Evolutionary conservation across 2,888 invertebrate species (phyloP).

Genomic region (Tolmerus cingulatus): DNA sequence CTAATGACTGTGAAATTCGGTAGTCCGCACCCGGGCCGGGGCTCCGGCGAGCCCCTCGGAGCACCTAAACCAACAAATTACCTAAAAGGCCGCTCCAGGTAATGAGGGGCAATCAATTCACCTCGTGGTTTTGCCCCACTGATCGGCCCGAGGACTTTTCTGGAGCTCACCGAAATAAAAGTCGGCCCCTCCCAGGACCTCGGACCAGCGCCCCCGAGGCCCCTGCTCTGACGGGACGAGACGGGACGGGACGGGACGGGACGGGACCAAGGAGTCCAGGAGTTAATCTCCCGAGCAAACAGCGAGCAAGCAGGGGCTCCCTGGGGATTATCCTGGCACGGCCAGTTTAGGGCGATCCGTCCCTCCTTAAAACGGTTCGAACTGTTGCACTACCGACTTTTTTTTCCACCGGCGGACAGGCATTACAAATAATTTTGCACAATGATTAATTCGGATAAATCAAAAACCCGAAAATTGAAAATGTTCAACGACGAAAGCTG

Average conservation of each 20-base stretch:
- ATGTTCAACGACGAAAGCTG: neutral
- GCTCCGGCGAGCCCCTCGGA: neutral
- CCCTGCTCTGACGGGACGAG: no score
- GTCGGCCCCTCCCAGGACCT: no score
- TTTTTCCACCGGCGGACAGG: neutral
- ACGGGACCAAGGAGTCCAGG: neutral
- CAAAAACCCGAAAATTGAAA: neutral
- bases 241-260: no score
- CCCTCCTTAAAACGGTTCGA: neutral
- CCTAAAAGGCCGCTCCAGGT: slow-evolving; percentile 7
- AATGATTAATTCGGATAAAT: slow-evolving; percentile 35
- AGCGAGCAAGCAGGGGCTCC: slow-evolving; percentile 2
- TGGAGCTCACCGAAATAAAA: neutral
- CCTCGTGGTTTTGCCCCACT: neutral
- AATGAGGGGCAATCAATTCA: slow-evolving; percentile 27
- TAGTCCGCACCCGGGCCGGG: slow-evolving; percentile 3
- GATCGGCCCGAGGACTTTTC: neutral
- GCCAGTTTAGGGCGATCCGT: neutral
- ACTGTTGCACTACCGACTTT: neutral
- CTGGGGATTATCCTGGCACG: neutral
- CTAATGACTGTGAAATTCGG: slow-evolving; percentile 15
- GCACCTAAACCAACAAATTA: slow-evolving; percentile 9
- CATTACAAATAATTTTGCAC: neutral
- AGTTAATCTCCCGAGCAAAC: slow-evolving; percentile 28
- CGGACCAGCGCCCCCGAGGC: no score